Conservation (phyloP, 2,113 vertebrate genomes). For the Sander lucioperca region DNA sequence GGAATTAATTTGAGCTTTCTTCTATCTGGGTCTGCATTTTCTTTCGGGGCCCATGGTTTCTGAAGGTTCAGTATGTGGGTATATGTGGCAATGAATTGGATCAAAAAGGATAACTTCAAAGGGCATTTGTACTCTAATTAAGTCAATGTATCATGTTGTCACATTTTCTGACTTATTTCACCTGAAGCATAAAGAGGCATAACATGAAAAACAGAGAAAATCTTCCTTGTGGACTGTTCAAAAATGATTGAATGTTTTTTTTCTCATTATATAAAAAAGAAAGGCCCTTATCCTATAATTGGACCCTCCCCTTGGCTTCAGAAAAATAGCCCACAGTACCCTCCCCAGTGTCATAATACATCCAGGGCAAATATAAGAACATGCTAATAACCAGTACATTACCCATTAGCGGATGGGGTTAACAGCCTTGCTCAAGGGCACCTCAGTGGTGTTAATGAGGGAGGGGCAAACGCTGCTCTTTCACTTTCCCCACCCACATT, state of each 20-base stretch:
- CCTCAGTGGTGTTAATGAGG: too few species aligned
- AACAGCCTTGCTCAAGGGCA: too few species aligned
- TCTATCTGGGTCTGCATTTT: background rate
- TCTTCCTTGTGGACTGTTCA: background rate
- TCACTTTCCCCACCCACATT: too few species aligned
- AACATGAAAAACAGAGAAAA: background rate
- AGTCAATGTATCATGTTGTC: slow-evolving; percentile 14
- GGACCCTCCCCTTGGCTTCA: background rate
- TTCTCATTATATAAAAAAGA: background rate
- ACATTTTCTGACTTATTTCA: background rate
- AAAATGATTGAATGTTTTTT: background rate
- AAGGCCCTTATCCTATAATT: background rate
- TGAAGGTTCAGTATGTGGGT: background rate
- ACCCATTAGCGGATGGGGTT: too few species aligned
- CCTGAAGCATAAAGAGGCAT: background rate
- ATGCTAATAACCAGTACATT: too few species aligned
- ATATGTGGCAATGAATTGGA: background rate
- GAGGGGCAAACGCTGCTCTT: too few species aligned
- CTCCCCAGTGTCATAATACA: background rate
- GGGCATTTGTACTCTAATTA: slow-evolving; percentile 15
- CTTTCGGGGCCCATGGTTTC: background rate
- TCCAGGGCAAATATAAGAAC: too few species aligned
- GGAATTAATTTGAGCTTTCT: background rate
- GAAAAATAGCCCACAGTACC: background rate
- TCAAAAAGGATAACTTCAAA: slow-evolving; percentile 9